Percentiles rank a stretch among this genome's conserved stretches.
Conservation (phyloP, 2,888 invertebrate species). For the Onchidella celtica region DNA sequence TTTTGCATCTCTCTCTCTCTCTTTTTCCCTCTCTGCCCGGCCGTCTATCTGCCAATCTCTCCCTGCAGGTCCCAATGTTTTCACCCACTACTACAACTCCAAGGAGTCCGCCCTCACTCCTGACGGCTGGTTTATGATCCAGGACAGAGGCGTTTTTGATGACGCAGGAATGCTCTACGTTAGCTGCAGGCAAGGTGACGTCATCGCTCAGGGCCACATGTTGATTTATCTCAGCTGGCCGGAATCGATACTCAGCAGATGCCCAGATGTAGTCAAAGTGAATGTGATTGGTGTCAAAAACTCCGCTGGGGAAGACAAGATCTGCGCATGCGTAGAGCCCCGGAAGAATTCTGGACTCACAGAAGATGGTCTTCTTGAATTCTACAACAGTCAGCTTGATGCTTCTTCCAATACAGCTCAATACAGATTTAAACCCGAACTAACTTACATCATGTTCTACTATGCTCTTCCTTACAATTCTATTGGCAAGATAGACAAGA, state of each 20-base stretch:
- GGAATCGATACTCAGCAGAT: constrained; percentile 20
- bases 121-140: constrained; percentile 42
- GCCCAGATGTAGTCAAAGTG: constrained; percentile 25
- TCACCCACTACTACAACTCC: constrained; percentile 22
- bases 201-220: constrained; percentile 10
- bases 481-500: constrained; percentile 18
- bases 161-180: constrained; percentile 14
- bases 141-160: constrained; percentile 38
- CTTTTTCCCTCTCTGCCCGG: no score
- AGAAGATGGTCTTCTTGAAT: neutral
- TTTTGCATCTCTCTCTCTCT: no score
- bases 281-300: neutral
- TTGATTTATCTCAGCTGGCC: constrained; percentile 39
- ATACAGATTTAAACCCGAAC: neutral
- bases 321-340: constrained; percentile 35
- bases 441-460: neutral
- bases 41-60: no score
- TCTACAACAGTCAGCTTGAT: constrained; percentile 5
- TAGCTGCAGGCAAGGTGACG: constrained; percentile 26
- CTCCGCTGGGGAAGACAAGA: neutral
- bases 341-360: neutral
- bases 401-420: neutral
- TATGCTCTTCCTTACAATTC: constrained; percentile 1
- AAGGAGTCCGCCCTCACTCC: neutral
- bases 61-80: constrained; percentile 10